These are phyloP conservation scores for Orius laevigatus DNA, from an alignment of 1,140 invertebrate genomes.

Conservation along the genomic window DNA sequence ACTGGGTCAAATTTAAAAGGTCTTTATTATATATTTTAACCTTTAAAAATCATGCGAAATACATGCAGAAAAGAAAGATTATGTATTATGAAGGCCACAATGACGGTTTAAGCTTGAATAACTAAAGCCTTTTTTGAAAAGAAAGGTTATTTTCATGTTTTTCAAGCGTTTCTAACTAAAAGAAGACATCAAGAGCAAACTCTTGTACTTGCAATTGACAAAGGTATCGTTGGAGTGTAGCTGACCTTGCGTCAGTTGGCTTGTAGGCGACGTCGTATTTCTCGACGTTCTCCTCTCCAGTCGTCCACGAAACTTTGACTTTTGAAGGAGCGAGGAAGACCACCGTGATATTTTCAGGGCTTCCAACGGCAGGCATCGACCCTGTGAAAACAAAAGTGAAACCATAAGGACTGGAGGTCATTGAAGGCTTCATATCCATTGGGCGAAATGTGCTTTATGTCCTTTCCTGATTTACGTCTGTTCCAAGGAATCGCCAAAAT, in stretches of 20 bases:
- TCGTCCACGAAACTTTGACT: slow-evolving; percentile 66
- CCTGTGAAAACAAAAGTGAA: slow-evolving; percentile 32
- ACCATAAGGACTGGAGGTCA: neutral
- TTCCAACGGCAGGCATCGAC: slow-evolving; percentile 53
- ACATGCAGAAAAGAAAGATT: no score
- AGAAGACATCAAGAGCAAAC: neutral
- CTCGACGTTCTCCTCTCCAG: slow-evolving; percentile 51
- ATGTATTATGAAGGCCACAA: no score
- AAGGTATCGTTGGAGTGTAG: neutral
- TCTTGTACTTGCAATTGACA: neutral
- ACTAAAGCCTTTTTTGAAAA: no score
- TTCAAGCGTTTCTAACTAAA: no score
- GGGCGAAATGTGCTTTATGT: neutral
- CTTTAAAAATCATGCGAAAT: no score
- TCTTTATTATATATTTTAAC: no score
- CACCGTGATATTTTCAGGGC: slow-evolving; percentile 70
- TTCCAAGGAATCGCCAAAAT: neutral
- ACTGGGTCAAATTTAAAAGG: no score
- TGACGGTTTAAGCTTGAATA: no score
- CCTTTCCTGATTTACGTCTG: neutral
- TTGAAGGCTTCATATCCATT: neutral
- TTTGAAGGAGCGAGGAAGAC: slow-evolving; percentile 67
- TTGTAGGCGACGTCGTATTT: slow-evolving; percentile 76
- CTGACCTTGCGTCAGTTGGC: slow-evolving; percentile 60
- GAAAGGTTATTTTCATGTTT: no score